Conservation (phyloP, 2,113 vertebrate genomes). For the Centropus bengalensis region DNA sequence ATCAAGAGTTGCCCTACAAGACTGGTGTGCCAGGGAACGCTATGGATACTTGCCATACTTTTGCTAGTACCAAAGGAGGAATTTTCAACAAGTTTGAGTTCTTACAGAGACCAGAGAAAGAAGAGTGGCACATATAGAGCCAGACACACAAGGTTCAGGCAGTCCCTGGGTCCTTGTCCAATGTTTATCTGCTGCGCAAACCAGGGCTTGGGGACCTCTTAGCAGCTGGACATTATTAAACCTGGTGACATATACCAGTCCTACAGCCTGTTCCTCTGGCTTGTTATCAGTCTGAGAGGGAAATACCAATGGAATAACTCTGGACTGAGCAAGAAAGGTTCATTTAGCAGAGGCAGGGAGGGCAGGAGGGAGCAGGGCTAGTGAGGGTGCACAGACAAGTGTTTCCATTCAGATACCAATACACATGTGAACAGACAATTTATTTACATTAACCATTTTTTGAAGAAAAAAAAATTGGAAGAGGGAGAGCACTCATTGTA, state of each 20-base stretch:
- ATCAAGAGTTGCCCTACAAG: neutral
- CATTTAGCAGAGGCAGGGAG: constrained; percentile 24
- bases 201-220: constrained; percentile 4
- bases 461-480: constrained; percentile 27
- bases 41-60: neutral
- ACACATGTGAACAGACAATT: constrained; percentile 37
- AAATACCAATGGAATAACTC: constrained; percentile 40
- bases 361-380: neutral
- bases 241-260: constrained; percentile 25
- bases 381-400: constrained; percentile 7
- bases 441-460: constrained; percentile 60
- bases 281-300: constrained; percentile 37
- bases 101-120: neutral
- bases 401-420: constrained; percentile 57
- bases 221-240: neutral
- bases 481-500: neutral
- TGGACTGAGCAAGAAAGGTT: constrained; percentile 8
- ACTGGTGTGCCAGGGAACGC: neutral
- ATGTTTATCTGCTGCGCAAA: neutral
- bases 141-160: fast-evolving
- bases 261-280: neutral
- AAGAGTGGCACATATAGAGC: fast-evolving
- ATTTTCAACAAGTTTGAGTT: neutral
- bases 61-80: neutral
- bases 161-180: neutral